phyloP scores from a whole-genome alignment of 1,140 invertebrate species.

The Helicoverpa zea region DNA sequence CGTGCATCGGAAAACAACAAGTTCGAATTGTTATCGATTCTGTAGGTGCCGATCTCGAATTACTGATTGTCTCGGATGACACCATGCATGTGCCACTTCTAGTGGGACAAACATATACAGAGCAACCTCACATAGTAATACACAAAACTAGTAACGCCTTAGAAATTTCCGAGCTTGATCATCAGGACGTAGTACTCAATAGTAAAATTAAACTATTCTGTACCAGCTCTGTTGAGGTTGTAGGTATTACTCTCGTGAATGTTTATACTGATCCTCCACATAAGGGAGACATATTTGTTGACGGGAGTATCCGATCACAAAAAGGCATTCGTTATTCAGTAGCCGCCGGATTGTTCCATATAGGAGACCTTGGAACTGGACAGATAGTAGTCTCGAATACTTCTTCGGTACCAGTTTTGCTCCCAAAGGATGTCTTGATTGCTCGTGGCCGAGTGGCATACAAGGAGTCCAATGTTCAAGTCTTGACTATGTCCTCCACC shows the following conservation, averaged over 20 bases:
- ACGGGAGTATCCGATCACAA: not conserved
- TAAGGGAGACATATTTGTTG: not conserved
- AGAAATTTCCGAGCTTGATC: not conserved
- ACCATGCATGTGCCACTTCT: not conserved
- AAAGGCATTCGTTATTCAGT: not conserved
- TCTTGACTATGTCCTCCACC: not conserved
- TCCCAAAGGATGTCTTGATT: not conserved
- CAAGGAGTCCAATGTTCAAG: not conserved
- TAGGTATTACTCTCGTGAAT: not conserved
- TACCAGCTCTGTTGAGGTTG: not conserved
- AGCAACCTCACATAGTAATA: not conserved
- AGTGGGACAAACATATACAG: not conserved
- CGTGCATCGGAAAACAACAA: not conserved
- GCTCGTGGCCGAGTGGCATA: not conserved
- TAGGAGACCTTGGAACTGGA: not conserved
- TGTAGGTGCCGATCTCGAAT: not conserved
- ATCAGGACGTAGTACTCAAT: not conserved
- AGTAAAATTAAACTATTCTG: not conserved
- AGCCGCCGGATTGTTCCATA: not conserved
- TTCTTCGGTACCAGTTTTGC: not conserved
- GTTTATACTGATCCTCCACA: not conserved
- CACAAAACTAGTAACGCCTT: not conserved
- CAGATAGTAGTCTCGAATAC: not conserved
- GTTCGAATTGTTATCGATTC: not conserved
- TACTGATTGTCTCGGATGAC: not conserved